Percentiles rank a stretch among this genome's conserved stretches.
Conservation (phyloP, 1,140 invertebrate genomes). For the Acromyrmex echinatior region DNA sequence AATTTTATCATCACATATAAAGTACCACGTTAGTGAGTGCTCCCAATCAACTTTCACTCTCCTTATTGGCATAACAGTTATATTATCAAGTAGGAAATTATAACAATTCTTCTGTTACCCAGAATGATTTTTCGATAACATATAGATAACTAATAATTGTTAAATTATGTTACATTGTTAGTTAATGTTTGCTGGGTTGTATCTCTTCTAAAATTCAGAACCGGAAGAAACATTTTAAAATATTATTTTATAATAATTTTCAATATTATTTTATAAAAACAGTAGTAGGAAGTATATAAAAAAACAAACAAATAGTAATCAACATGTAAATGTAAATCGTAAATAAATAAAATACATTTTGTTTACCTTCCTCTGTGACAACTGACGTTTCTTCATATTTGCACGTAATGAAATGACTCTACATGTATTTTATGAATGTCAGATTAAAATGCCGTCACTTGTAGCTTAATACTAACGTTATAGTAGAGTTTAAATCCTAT, state of each 20-base stretch:
- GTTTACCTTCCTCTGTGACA: constrained; percentile 46
- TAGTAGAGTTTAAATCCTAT: background rate
- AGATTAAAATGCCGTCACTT: background rate
- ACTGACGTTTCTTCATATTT: constrained; percentile 56
- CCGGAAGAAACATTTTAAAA: background rate
- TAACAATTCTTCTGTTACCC: too few species aligned
- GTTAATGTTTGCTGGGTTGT: too few species aligned
- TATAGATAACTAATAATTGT: too few species aligned
- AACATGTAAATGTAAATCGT: too few species aligned
- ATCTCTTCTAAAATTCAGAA: background rate
- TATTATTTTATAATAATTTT: background rate
- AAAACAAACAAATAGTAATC: background rate
- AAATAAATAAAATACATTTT: background rate
- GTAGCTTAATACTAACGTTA: background rate
- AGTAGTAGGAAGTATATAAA: background rate
- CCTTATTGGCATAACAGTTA: too few species aligned
- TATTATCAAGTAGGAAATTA: too few species aligned
- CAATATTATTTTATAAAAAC: background rate
- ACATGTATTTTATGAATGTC: background rate
- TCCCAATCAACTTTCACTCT: too few species aligned
- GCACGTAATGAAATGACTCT: background rate
- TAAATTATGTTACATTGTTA: too few species aligned
- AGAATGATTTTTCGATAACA: too few species aligned
- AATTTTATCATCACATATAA: too few species aligned
- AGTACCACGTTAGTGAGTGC: too few species aligned